Percentiles rank a stretch among this genome's conserved stretches.
Conservation (phyloP, 2,113 vertebrate species). For the Neodon shergylaensis region DNA sequence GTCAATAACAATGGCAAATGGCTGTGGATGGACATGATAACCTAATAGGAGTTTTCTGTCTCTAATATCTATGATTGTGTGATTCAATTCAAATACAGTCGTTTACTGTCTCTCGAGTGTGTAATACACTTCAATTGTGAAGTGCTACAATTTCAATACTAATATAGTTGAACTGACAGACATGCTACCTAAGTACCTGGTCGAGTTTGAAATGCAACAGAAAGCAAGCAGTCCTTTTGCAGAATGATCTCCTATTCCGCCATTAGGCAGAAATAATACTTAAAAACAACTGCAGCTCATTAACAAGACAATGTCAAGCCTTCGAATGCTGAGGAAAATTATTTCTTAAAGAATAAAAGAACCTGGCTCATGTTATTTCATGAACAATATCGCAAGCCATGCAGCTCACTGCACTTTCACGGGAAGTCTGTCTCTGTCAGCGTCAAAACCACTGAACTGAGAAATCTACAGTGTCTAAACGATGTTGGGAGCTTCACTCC, state of each 20-base stretch:
- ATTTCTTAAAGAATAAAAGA: constrained; percentile 67
- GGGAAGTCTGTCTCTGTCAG: constrained; percentile 88
- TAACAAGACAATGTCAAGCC: constrained; percentile 52
- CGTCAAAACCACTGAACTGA: constrained; percentile 90
- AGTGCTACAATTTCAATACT: constrained; percentile 67
- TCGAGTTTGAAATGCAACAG: constrained; percentile 6
- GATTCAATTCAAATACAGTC: constrained; percentile 62
- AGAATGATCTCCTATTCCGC: not conserved
- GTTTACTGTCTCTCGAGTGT: constrained; percentile 69
- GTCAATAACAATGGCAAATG: constrained; percentile 64
- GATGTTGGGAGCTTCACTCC: constrained; percentile 87
- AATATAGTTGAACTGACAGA: constrained; percentile 63
- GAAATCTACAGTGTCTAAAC: constrained; percentile 90
- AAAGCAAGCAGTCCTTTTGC: constrained; percentile 48
- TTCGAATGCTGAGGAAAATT: constrained; percentile 53
- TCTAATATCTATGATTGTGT: constrained; percentile 67
- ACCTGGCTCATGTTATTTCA: constrained; percentile 66
- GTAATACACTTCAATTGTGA: constrained; percentile 78
- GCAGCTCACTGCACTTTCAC: constrained; percentile 87
- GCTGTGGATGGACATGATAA: constrained; percentile 61
- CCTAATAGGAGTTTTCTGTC: constrained; percentile 68
- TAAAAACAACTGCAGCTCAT: constrained; percentile 55
- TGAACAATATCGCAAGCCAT: constrained; percentile 84
- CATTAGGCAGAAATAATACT: not conserved
- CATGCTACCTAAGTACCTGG: constrained; percentile 40